A percentile compares a stretch with the other conserved stretches of the same genome.
Evolutionary conservation across 1,140 invertebrate genomes (phyloP).

Genomic region (Cydia amplana): DNA sequence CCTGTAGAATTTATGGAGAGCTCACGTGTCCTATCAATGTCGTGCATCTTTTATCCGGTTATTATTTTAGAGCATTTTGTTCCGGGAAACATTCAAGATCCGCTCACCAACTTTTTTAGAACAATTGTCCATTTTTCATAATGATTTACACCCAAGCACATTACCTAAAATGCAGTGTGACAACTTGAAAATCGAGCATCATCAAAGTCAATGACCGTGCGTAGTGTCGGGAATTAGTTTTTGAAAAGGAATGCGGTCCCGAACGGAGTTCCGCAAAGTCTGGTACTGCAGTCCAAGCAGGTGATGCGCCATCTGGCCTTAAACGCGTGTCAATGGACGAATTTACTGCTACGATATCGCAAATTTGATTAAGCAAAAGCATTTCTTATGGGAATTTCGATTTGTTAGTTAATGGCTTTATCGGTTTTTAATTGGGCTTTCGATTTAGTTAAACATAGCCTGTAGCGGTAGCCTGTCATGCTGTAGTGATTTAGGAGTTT

Average conservation of each 20-base stretch:
- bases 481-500: background rate
- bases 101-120: too few relatives aligned
- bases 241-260: slow-evolving; percentile 60
- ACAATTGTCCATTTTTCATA: too few relatives aligned
- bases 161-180: slow-evolving; percentile 21
- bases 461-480: background rate
- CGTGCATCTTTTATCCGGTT: too few relatives aligned
- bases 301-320: slow-evolving; percentile 66
- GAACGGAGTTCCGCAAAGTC: slow-evolving; percentile 55
- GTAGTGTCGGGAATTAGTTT: slow-evolving; percentile 54
- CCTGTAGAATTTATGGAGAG: too few relatives aligned
- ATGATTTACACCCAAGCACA: background rate
- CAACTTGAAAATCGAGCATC: slow-evolving; percentile 39
- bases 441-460: slow-evolving; percentile 23
- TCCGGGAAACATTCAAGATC: too few relatives aligned
- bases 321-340: slow-evolving; percentile 63
- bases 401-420: slow-evolving; percentile 27
- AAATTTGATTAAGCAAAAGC: slow-evolving; percentile 53
- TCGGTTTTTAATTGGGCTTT: slow-evolving; percentile 18
- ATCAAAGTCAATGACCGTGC: slow-evolving; percentile 60
- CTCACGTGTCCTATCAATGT: too few relatives aligned
- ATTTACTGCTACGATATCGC: slow-evolving; percentile 54
- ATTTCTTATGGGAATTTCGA: slow-evolving; percentile 1
- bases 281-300: slow-evolving; percentile 49
- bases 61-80: too few relatives aligned